phyloP scores from a whole-genome alignment of 2,113 vertebrate genomes.

The Trichechus manatus region DNA sequence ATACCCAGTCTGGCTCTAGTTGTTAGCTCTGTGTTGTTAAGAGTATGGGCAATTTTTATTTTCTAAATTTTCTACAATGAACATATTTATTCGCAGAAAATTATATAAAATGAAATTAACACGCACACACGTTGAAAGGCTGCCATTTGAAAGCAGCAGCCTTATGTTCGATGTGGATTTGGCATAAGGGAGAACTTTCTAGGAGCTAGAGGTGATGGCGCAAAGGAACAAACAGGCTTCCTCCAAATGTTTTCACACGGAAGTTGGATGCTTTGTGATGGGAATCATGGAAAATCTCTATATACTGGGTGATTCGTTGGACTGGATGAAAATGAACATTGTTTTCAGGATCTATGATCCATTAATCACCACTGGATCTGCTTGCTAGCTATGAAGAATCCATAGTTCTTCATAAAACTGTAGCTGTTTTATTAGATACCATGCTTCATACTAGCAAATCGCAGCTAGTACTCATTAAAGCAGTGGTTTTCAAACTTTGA shows the following conservation, averaged over 20 bases:
- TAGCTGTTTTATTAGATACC: neutral
- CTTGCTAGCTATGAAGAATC: neutral
- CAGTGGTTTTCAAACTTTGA: neutral
- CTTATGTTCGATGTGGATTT: neutral
- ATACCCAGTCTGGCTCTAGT: neutral
- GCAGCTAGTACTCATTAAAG: neutral
- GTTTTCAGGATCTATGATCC: neutral
- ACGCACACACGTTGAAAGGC: neutral
- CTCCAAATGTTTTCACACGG: neutral
- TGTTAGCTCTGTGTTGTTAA: neutral
- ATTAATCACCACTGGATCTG: neutral
- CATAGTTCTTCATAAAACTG: neutral
- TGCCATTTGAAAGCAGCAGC: neutral
- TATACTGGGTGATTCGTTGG: neutral
- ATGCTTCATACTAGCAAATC: constrained; percentile 1
- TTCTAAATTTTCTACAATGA: neutral
- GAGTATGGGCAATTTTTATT: neutral
- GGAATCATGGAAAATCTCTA: neutral
- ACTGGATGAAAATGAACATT: neutral
- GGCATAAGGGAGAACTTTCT: neutral
- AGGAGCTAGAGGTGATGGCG: neutral
- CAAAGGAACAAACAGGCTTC: neutral
- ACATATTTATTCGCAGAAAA: neutral
- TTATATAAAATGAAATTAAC: neutral
- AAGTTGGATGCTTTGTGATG: neutral